Evolutionary conservation across 1,140 invertebrate species (phyloP), one percentile per base, ranked within the genome.

Genomic region (Agrypnia vestita): DNA sequence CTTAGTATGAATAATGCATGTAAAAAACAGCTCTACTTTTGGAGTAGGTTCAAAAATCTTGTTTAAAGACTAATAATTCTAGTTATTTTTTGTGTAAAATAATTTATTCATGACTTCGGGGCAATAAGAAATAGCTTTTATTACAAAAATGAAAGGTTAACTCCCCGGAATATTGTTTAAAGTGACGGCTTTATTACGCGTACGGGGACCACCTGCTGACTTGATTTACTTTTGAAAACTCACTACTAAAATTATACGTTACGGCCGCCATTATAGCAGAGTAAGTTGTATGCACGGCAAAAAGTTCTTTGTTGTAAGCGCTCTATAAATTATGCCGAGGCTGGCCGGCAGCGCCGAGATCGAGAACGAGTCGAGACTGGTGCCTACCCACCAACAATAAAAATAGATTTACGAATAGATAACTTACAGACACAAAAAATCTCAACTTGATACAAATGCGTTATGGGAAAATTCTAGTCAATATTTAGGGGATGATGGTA

Each of bases 171-270:
- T 76, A 59, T 78, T 77, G 64, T 61, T 59, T 76, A 46, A 76
- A 67, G 43, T 83, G 81, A 83, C 81, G 81, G 80, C 81, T 83
- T 83, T 83, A 83, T 83, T 83, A 71, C 53, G 55, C 53, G 35
- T 80, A 80, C 56, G 77, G 59, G 47, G 78, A 78, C 81, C 81
- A 83, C 81, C 81, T 80, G 81, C 81, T 78, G 79, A 25, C 51
- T 55, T 61, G 73, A 76, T 76, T 76, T 76, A 76, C 73, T 76
- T 76, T 76, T 76, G 46, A 61, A 53, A 76, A 61, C 44, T 47
- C 56, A 76, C 21, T 25, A 69, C 64, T 15, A 78, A 78, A 78
- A 78, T 64, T 76, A 76, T 61, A 76, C 44, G 56, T 76, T 61
- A 19, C 46, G 73, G 56, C 73, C 15, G 55, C 35, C 73, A 61